Evolutionary conservation across 2,113 vertebrate species (phyloP).

Genomic region (Melanotaenia duboulayi): DNA sequence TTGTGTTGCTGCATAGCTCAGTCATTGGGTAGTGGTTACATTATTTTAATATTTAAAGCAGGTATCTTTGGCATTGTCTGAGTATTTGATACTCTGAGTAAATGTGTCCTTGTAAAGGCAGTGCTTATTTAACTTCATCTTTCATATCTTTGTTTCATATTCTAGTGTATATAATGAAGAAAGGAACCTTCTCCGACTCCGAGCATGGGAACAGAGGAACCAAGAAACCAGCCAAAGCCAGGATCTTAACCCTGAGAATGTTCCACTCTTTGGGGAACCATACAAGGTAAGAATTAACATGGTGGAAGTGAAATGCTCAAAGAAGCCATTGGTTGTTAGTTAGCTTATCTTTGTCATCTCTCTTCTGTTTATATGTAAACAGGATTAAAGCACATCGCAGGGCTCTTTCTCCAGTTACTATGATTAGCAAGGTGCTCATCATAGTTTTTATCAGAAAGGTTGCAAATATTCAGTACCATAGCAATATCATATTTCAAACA

Average conservation of each 20-base stretch:
- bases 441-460: background rate
- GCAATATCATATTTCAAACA: background rate
- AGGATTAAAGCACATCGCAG: too few relatives aligned
- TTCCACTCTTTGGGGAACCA: conserved; percentile 91
- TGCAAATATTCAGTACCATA: background rate
- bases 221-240: conserved; percentile 88
- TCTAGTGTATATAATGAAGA: conserved; percentile 89
- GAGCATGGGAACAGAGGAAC: conserved; percentile 90
- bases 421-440: background rate
- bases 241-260: conserved; percentile 81
- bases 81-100: background rate
- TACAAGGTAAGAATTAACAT: conserved; percentile 88
- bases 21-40: background rate
- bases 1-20: background rate
- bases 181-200: conserved; percentile 90
- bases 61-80: background rate
- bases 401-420: background rate
- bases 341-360: background rate
- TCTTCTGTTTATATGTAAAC: background rate
- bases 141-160: conserved; percentile 35
- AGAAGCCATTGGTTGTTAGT: background rate
- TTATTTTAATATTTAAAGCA: background rate
- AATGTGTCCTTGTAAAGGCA: background rate
- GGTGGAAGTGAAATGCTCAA: background rate
- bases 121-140: background rate